Evolutionary conservation across 2,888 invertebrate species (phyloP), one percentile per base, ranked within the genome.

Genomic region (Drosophila helvetica): DNA sequence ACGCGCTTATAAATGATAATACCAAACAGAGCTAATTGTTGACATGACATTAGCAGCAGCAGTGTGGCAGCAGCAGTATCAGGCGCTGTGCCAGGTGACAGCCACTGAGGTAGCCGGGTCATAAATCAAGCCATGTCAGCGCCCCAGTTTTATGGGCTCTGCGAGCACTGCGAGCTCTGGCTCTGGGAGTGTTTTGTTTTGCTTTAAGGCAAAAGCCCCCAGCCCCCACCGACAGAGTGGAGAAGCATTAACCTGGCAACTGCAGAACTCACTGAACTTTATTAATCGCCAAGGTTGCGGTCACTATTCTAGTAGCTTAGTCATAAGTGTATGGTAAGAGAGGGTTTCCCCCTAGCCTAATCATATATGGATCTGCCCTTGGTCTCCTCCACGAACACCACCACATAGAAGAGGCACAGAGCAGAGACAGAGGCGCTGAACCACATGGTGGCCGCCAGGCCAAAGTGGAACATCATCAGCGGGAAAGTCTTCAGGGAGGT

Each of bases 381-480:
- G 15, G 91, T 91, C 74, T 91, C 91, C 54, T 83, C 78, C n/a
- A 91, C 25, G 15, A 75, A 87, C 15, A 84, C 50, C 3, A 78
- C 61, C 19, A 90, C 74, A 33, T 89, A 91, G 38, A 91, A 63
- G 7, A 89, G 75, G 27, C 90, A 90, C 8, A 88, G 46, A 6
- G 78, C 74, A 12, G 81, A 74, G n/a, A 86, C 74, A 0, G 51
- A 42, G 0, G 83, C 79, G 53, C 89, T 90, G 15, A 81, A 69
- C 86, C 87, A 90, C 89, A 91, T 89, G 3, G 85, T 88, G 17
- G 81, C 82, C 3, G 88, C 77, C 25, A 91, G 27, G 0, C 86
- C 85, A 1, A 85, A 43, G 10, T 60, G 59, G 19, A 72, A 70
- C 78, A 90, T 82, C 59, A 91, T 60, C 30, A 89, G 64, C 0